Evolutionary conservation across 92 coral and sea anemone genomes (phyloP).

Genomic region (Virgularia gustaviana): DNA sequence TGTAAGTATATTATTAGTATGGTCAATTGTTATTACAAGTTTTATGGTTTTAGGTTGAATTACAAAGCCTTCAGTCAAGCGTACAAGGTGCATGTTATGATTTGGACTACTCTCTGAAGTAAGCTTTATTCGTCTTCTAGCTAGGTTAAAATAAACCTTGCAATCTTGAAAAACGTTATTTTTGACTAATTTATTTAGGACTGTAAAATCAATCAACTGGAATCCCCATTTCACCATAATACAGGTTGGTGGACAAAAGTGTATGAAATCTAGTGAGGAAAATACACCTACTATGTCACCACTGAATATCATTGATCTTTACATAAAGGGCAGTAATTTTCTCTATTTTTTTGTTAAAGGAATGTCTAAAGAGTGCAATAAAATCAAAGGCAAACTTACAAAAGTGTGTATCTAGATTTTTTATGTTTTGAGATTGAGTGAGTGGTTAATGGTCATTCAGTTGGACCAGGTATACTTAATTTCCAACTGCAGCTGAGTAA

Average conservation of each 20-base stretch:
- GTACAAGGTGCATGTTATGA: conserved; percentile 86
- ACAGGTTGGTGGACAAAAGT: conserved; percentile 48
- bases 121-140: background rate
- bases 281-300: background rate
- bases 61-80: conserved; percentile 67
- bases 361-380: conserved; percentile 88
- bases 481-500: no score
- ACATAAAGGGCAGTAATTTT: background rate
- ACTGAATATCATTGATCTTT: background rate
- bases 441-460: no score
- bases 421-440: no score
- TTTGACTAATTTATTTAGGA: conserved; percentile 31
- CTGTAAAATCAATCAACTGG: conserved; percentile 70
- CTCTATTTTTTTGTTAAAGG: conserved; percentile 46
- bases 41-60: conserved; percentile 59
- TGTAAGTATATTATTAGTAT: background rate
- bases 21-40: background rate
- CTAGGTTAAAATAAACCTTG: background rate
- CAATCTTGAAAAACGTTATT: no score
- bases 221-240: conserved; percentile 86
- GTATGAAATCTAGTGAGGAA: background rate
- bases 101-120: conserved; percentile 87
- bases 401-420: conserved; percentile 14
- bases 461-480: no score
- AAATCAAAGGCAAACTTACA: conserved; percentile 78